Evolutionary conservation across 2,888 invertebrate genomes (phyloP).

Genomic region (Platypus cylindrus): DNA sequence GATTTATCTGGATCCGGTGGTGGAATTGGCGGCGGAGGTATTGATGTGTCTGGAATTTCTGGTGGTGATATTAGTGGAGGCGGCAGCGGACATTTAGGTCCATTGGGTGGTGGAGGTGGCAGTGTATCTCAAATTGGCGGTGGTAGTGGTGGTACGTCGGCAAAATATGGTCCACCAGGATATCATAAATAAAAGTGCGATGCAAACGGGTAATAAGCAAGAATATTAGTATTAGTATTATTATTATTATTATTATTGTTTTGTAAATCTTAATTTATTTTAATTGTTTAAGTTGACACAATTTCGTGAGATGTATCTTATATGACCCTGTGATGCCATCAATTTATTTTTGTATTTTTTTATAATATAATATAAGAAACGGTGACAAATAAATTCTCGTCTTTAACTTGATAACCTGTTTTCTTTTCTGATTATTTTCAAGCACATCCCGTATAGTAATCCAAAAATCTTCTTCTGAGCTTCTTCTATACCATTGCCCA

Average conservation of each 20-base stretch:
- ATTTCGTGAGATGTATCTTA: constrained; percentile 18
- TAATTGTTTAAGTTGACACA: constrained; percentile 8
- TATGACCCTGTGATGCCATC: constrained; percentile 18
- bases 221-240: neutral
- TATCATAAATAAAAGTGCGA: constrained; percentile 17
- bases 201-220: constrained; percentile 10
- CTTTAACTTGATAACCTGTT: no score
- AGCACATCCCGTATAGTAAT: no score
- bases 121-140: constrained; percentile 3
- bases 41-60: constrained; percentile 21
- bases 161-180: constrained; percentile 22
- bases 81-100: constrained; percentile 9
- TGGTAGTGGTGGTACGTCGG: constrained; percentile 15
- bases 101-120: constrained; percentile 8
- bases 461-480: no score
- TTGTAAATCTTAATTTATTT: constrained; percentile 9
- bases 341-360: constrained; percentile 12
- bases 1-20: constrained; percentile 9
- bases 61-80: constrained; percentile 9
- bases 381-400: constrained; percentile 25
- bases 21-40: constrained; percentile 21
- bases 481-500: no score
- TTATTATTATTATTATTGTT: neutral
- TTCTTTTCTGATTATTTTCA: no score
- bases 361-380: constrained; percentile 20